Evolutionary conservation across 2,797 vertebrate genomes (phyloP).

Genomic region (Micropoecilia bifurca): DNA sequence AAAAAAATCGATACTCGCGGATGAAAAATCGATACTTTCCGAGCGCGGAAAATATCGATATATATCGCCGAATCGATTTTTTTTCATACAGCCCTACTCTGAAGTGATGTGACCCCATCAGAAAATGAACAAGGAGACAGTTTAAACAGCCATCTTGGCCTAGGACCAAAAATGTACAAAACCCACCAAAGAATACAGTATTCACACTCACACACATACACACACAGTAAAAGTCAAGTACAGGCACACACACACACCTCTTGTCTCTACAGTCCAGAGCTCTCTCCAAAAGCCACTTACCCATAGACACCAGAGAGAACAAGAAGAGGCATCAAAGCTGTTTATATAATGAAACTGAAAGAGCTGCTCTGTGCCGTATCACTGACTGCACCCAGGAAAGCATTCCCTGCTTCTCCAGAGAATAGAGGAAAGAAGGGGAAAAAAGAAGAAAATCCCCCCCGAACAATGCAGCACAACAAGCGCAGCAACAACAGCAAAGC

Average conservation of each 20-base stretch:
- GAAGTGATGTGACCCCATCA: not conserved
- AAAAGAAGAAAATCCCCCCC: constrained; percentile 62
- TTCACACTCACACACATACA: constrained; percentile 3
- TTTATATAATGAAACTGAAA: constrained; percentile 82
- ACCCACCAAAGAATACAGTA: constrained; percentile 18
- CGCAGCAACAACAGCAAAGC: constrained; percentile 64
- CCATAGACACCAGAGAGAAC: constrained; percentile 67
- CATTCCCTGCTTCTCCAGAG: constrained; percentile 69
- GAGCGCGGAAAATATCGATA: too few species aligned
- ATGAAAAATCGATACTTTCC: too few species aligned
- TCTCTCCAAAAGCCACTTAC: constrained; percentile 80
- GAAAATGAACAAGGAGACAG: not conserved
- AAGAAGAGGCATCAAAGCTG: constrained; percentile 78
- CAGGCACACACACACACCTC: constrained; percentile 47
- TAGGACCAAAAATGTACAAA: constrained; percentile 11
- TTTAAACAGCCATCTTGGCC: not conserved
- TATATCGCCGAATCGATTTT: too few species aligned
- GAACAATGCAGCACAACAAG: constrained; percentile 75
- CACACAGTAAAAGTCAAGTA: constrained; percentile 14
- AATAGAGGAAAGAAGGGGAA: constrained; percentile 57
- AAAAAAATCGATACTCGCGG: too few species aligned
- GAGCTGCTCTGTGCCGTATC: constrained; percentile 72
- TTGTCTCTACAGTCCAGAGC: constrained; percentile 69
- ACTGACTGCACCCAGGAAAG: constrained; percentile 76
- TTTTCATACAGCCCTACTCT: too few species aligned